Evolutionary conservation across 2,797 vertebrate genomes (phyloP).

Genomic region (Chelon labrosus): DNA sequence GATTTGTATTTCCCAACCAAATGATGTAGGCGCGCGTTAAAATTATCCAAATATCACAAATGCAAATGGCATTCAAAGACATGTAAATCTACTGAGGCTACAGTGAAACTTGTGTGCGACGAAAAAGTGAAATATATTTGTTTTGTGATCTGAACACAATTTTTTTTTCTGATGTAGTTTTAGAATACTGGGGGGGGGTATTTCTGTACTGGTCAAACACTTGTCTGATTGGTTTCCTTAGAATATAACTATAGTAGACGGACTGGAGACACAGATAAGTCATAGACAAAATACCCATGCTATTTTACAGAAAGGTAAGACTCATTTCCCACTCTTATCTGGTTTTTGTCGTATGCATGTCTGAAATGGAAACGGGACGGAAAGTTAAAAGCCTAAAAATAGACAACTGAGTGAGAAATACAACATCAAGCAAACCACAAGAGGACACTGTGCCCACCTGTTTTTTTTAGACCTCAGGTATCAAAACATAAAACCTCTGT

Average conservation of each 20-base stretch:
- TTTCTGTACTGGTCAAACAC: neutral
- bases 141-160: no score
- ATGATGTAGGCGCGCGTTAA: neutral
- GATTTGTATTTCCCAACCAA: neutral
- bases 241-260: neutral
- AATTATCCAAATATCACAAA: neutral
- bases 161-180: neutral
- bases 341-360: no score
- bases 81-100: neutral
- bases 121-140: neutral
- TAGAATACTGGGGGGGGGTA: neutral
- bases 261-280: no score
- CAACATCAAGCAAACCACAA: neutral
- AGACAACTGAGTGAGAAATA: no score
- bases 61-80: constrained; percentile 3
- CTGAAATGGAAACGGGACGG: no score
- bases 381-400: no score
- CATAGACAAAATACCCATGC: neutral
- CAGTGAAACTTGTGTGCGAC: neutral
- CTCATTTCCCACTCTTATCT: no score
- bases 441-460: no score
- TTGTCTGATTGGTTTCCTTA: neutral
- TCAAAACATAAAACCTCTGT: neutral
- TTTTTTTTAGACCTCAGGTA: no score
- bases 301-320: neutral